phyloP scores from a whole-genome alignment of 2,888 invertebrate genomes.

The Dromius quadrimaculatus region DNA sequence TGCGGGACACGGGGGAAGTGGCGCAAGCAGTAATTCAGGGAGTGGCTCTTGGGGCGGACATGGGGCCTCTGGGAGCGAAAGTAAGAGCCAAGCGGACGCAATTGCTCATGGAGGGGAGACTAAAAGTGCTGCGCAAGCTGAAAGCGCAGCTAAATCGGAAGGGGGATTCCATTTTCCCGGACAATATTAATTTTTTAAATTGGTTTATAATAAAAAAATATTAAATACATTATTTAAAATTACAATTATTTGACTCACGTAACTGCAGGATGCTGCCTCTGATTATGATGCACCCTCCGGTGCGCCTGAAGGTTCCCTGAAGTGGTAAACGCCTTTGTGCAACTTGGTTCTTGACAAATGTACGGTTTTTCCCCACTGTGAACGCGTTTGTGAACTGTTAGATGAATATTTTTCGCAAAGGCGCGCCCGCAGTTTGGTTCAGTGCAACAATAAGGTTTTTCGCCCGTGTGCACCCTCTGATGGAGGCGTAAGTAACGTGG shows the following conservation, averaged over 20 bases:
- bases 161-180: background rate
- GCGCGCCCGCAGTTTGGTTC: slow-evolving; percentile 57
- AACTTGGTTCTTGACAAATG: slow-evolving; percentile 56
- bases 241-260: background rate
- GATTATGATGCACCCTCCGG: slow-evolving; percentile 57
- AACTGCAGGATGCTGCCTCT: no score
- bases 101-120: background rate
- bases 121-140: background rate
- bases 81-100: background rate
- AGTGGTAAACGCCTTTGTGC: slow-evolving; percentile 59
- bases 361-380: slow-evolving; percentile 60
- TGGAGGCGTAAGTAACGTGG: slow-evolving; percentile 59
- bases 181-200: background rate
- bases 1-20: background rate
- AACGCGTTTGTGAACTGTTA: slow-evolving; percentile 58
- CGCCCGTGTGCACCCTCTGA: slow-evolving; percentile 60
- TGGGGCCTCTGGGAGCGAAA: background rate
- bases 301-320: slow-evolving; percentile 59
- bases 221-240: background rate
- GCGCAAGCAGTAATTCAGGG: background rate
- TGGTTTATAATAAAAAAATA: background rate
- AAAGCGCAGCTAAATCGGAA: background rate
- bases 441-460: slow-evolving; percentile 59
- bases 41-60: background rate
- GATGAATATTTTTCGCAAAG: slow-evolving; percentile 60